Percentiles rank a stretch among this genome's conserved stretches.
phyloP scores from a whole-genome alignment of 2,113 vertebrate species.

The Grammatotria lemairii region DNA sequence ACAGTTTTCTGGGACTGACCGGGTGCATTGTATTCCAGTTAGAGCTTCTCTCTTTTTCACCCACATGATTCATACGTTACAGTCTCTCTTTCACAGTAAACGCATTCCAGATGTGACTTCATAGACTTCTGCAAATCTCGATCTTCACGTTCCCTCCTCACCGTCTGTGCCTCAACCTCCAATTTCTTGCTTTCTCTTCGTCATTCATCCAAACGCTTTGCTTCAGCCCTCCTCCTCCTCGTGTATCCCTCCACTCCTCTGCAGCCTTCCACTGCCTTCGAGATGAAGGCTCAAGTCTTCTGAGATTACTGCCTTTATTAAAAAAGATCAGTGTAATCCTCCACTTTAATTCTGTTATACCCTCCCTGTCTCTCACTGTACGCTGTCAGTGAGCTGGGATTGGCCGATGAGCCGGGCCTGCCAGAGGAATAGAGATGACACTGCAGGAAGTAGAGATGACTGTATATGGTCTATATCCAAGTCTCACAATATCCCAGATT shows the following conservation, averaged over 20 bases:
- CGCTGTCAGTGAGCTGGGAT: slow-evolving; percentile 14
- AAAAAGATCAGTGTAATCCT: slow-evolving; percentile 53
- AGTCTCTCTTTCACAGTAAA: neutral
- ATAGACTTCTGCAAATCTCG: neutral
- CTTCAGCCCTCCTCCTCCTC: neutral
- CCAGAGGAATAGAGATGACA: slow-evolving; percentile 1
- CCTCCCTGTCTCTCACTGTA: slow-evolving; percentile 5
- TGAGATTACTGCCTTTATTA: slow-evolving; percentile 54
- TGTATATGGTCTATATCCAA: neutral
- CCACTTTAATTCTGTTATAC: slow-evolving; percentile 34
- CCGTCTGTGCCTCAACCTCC: neutral
- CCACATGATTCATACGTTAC: neutral
- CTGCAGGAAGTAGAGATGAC: slow-evolving; percentile 17
- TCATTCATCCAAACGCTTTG: neutral
- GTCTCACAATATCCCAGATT: slow-evolving; percentile 1
- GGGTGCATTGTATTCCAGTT: neutral
- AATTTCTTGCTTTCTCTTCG: neutral
- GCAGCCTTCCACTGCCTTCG: neutral
- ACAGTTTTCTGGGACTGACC: neutral
- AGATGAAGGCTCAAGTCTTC: slow-evolving; percentile 17
- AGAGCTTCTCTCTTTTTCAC: neutral
- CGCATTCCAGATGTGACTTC: slow-evolving; percentile 1
- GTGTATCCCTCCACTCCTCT: neutral
- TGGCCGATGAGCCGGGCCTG: neutral
- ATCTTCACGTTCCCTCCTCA: neutral